Conservation (phyloP, 2,797 vertebrate species). For the Sebastiscus tertius region DNA sequence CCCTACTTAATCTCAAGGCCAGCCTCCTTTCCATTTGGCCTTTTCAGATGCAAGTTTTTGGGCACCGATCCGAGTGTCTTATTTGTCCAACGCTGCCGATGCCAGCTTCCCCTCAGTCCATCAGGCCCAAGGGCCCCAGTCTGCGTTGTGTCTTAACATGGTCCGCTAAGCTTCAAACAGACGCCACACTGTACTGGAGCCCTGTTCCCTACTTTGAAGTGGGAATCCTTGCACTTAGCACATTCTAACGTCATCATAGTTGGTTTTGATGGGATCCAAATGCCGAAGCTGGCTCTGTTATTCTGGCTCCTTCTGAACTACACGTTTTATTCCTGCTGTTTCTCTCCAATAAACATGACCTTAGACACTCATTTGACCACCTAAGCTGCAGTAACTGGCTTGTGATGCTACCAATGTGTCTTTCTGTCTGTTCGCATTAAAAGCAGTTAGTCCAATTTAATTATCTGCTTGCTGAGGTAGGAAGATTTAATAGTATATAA, state of each 20-base stretch:
- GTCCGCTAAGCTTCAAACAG: slow-evolving; percentile 72
- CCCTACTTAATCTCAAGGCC: slow-evolving; percentile 64
- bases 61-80: slow-evolving; percentile 60
- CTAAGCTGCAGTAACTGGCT: slow-evolving; percentile 24
- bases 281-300: slow-evolving; percentile 38
- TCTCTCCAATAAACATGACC: slow-evolving; percentile 42
- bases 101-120: slow-evolving; percentile 66
- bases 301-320: slow-evolving; percentile 37
- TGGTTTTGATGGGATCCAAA: slow-evolving; percentile 68
- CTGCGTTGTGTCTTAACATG: slow-evolving; percentile 71
- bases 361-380: slow-evolving; percentile 37
- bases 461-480: neutral
- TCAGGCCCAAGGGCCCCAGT: slow-evolving; percentile 61
- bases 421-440: slow-evolving; percentile 15
- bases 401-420: slow-evolving; percentile 2
- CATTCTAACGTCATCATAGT: slow-evolving; percentile 64
- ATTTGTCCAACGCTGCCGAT: slow-evolving; percentile 53
- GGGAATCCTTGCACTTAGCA: slow-evolving; percentile 70
- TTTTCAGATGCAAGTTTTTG: slow-evolving; percentile 68
- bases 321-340: slow-evolving; percentile 35
- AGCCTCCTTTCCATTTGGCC: slow-evolving; percentile 59
- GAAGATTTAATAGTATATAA: neutral
- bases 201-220: slow-evolving; percentile 73
- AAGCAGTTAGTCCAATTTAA: neutral
- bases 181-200: slow-evolving; percentile 63